Base-by-base conservation (phyloP, 2,797 vertebrate genomes). In the Nannoperca australis region DNA sequence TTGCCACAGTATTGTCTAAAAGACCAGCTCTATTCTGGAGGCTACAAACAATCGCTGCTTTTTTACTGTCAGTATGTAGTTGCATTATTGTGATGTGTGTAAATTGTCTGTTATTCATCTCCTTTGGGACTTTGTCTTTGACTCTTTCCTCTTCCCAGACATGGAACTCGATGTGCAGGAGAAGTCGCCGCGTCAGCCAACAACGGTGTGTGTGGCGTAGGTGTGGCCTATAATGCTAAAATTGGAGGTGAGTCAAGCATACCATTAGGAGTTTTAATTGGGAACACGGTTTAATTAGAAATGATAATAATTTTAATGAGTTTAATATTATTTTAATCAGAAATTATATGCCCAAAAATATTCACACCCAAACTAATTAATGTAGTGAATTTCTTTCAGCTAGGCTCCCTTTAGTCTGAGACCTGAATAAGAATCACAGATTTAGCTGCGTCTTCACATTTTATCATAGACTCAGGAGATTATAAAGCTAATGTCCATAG, bases 101-200 rank as follows among this genome's bases (percentile, higher is more conserved):
- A n/a, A 47, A 22, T 71, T 13, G 7, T 3, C 17, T 59, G 18
- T 76, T 14, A 32, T 55, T 45, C 8, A 30, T 32, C 63, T 42
- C 30, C 53, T 76, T 58, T 61, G 40, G 64, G 54, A 68, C 34
- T 50, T 51, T 40, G 3, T 51, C 18, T 73, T 14, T 34, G 5
- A 11, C 20, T 53, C 14, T 67, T 81, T 62, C 82, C 17, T 86
- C 53, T 67, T 72, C 53, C 0, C 82, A 99, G 98, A 79, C 98
- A 99, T 0, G 98, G 98, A 49, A 99, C 98, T 0, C 97, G 98
- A 34, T 99, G 98, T 65, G 98, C 98, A 0, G 98, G 98, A 2
- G 98, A 99, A 76, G 98, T 99, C 24, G 97, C 98, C 0, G 98
- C 97, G 0, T 95, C 96, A 70, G 97, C 97, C 34, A 97, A 97